These are phyloP conservation scores for Spodoptera frugiperda DNA, from an alignment of 1,140 invertebrate genomes.

Conservation along the genomic window DNA sequence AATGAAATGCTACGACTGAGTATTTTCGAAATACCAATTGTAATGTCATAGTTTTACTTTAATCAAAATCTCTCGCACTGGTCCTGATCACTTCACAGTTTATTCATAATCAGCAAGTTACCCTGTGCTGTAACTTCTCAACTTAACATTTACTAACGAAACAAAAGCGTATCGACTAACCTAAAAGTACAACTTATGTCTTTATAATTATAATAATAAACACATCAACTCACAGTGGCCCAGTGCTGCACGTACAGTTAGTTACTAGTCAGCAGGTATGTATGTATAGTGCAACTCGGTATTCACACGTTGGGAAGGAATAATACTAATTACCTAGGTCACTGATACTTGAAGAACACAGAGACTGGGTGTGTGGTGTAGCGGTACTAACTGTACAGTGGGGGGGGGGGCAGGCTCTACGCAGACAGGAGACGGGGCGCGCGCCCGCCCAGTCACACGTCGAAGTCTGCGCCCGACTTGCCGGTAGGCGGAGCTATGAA, in stretches of 20 bases:
- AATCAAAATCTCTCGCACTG: slow-evolving; percentile 48
- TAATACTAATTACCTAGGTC: slow-evolving; percentile 30
- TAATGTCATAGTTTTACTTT: slow-evolving; percentile 28
- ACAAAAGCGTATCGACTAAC: slow-evolving; percentile 59
- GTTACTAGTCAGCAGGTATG: slow-evolving; percentile 34
- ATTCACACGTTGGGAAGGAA: slow-evolving; percentile 25
- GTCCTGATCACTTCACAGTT: slow-evolving; percentile 47
- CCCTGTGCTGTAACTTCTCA: slow-evolving; percentile 59
- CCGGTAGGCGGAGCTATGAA: slow-evolving; percentile 93
- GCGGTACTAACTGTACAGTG: not conserved
- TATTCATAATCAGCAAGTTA: slow-evolving; percentile 50
- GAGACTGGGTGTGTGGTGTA: not conserved
- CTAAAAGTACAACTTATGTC: slow-evolving; percentile 62
- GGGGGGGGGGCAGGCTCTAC: slow-evolving; percentile 1
- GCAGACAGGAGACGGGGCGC: slow-evolving; percentile 5
- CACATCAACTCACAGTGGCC: slow-evolving; percentile 53
- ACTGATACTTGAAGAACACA: slow-evolving; percentile 9
- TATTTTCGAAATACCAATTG: slow-evolving; percentile 38
- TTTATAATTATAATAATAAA: slow-evolving; percentile 51
- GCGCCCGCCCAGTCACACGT: slow-evolving; percentile 73
- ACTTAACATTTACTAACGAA: slow-evolving; percentile 53
- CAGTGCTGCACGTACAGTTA: slow-evolving; percentile 51
- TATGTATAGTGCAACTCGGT: slow-evolving; percentile 32
- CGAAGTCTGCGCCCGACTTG: slow-evolving; percentile 86
- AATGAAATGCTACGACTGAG: slow-evolving; percentile 41